Conservation (phyloP, 2,888 invertebrate genomes). For the Mimas tiliae region DNA sequence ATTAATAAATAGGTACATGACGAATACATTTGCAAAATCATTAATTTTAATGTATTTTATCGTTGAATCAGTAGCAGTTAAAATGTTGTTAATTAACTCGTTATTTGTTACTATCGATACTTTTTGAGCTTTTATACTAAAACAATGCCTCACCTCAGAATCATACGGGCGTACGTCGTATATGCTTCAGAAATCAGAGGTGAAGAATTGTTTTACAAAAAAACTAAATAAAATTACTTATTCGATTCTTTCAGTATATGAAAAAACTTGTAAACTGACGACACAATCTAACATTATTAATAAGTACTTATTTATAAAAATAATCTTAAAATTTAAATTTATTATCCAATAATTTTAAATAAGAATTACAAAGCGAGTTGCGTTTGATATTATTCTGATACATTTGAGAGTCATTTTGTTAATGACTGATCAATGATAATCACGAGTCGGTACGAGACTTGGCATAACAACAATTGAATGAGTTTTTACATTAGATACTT, state of each 20-base stretch:
- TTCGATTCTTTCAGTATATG: no score
- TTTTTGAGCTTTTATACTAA: not conserved
- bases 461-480: not conserved
- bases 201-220: not conserved
- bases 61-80: not conserved
- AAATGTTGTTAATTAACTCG: slow-evolving; percentile 1
- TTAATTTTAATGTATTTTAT: not conserved
- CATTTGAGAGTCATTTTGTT: not conserved
- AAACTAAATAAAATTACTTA: no score
- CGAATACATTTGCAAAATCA: no score
- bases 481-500: not conserved
- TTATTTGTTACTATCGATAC: not conserved
- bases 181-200: not conserved
- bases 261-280: no score
- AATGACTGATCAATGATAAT: not conserved
- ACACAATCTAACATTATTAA: no score
- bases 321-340: no score
- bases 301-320: no score
- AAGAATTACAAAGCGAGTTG: not conserved
- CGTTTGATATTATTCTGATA: not conserved
- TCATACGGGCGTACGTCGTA: no score
- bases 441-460: not conserved
- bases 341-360: not conserved
- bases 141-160: no score
- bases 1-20: no score